phyloP scores from a whole-genome alignment of 2,888 invertebrate species.

The Zelleria hepariella region DNA sequence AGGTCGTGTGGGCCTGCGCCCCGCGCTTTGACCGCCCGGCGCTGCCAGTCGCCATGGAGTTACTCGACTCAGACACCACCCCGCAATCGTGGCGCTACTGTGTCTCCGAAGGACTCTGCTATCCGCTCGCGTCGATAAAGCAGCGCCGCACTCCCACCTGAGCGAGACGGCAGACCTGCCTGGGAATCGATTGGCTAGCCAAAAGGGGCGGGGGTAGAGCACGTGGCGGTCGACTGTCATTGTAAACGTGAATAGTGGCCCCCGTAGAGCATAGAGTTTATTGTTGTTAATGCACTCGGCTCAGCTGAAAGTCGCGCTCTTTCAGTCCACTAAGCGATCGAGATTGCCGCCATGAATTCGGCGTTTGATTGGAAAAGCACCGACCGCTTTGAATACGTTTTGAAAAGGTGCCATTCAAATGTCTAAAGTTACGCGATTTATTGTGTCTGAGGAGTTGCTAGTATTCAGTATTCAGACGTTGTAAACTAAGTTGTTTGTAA shows the following conservation, averaged over 20 bases:
- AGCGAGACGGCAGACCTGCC: conserved; percentile 44
- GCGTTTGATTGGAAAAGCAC: not conserved
- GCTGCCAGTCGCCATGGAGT: not conserved
- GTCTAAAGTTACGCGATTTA: not conserved
- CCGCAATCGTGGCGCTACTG: conserved; percentile 40
- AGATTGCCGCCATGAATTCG: conserved; percentile 21
- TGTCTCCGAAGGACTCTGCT: conserved; percentile 32
- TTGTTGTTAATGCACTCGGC: conserved; percentile 31
- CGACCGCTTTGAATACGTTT: not conserved
- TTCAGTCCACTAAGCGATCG: conserved; percentile 11
- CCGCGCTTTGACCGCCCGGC: conserved; percentile 32
- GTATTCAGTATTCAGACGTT: not conserved
- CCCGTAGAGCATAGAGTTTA: conserved; percentile 33
- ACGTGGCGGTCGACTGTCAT: conserved; percentile 40
- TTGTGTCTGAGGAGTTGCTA: not conserved
- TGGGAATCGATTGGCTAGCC: conserved; percentile 60
- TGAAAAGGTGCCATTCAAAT: not conserved
- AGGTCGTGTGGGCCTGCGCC: conserved; percentile 47
- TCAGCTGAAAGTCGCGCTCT: conserved; percentile 10
- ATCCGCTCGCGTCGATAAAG: conserved; percentile 49
- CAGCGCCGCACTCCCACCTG: conserved; percentile 26
- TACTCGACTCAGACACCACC: conserved; percentile 1
- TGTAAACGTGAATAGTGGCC: conserved; percentile 31
- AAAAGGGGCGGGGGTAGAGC: conserved; percentile 61
- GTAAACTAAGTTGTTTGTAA: not conserved